Conservation (phyloP, 2,113 vertebrate genomes). For the Prietella phreatophila region DNA sequence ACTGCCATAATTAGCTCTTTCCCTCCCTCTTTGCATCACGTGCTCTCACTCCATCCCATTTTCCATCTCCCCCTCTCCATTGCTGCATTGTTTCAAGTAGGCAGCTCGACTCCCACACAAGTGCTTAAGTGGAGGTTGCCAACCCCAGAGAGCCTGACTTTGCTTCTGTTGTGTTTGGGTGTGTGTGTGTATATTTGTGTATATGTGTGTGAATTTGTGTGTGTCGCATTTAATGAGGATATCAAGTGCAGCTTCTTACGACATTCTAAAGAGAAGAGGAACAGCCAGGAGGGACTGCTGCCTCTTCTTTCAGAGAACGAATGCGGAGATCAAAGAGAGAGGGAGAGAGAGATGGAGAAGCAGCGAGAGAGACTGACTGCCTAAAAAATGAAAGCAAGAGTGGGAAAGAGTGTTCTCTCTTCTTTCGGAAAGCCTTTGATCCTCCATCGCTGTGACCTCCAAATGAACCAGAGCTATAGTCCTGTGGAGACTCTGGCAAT, state of each 20-base stretch:
- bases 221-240: slow-evolving; percentile 51
- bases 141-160: slow-evolving; percentile 37
- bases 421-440: slow-evolving; percentile 52
- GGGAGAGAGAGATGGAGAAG: slow-evolving; percentile 23
- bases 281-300: slow-evolving; percentile 54
- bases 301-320: slow-evolving; percentile 48
- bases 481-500: slow-evolving; percentile 39
- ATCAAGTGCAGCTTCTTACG: slow-evolving; percentile 53
- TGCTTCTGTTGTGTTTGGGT: slow-evolving; percentile 9
- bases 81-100: slow-evolving; percentile 44
- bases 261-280: slow-evolving; percentile 53
- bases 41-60: background rate
- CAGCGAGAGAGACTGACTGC: slow-evolving; percentile 20
- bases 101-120: slow-evolving; percentile 48
- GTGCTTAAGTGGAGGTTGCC: slow-evolving; percentile 38
- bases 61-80: slow-evolving; percentile 21
- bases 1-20: slow-evolving; percentile 49
- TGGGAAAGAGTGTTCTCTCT: slow-evolving; percentile 16
- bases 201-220: slow-evolving; percentile 24
- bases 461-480: slow-evolving; percentile 42
- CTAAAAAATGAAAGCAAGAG: slow-evolving; percentile 31
- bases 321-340: slow-evolving; percentile 53
- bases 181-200: slow-evolving; percentile 10
- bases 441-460: slow-evolving; percentile 52
- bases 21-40: slow-evolving; percentile 25